Percentiles rank a stretch among this genome's conserved stretches.
phyloP scores from a whole-genome alignment of 1,140 invertebrate species.

The Homarus americanus region DNA sequence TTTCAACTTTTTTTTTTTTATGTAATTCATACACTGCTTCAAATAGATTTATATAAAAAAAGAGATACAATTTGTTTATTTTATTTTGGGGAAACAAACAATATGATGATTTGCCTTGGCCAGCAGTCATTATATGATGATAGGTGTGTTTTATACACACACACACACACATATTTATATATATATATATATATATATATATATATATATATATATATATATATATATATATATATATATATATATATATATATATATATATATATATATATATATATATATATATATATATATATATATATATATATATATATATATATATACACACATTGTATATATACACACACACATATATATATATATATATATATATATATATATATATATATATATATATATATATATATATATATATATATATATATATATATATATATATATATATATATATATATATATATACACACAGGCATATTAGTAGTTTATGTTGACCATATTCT shows the following conservation, averaged over 20 bases:
- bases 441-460: conserved; percentile 7
- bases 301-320: neutral
- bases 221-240: neutral
- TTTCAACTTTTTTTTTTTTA: neutral
- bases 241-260: neutral
- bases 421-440: conserved; percentile 15
- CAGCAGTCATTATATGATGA: too few relatives aligned
- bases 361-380: conserved; percentile 17
- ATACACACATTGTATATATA: neutral
- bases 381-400: conserved; percentile 22
- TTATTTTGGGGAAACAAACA: neutral
- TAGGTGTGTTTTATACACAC: too few relatives aligned
- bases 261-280: neutral
- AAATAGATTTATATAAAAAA: neutral
- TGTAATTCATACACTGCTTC: neutral
- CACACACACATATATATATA: conserved; percentile 25
- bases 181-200: conserved; percentile 17
- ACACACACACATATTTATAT: conserved; percentile 17
- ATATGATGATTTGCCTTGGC: too few relatives aligned
- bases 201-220: too few relatives aligned
- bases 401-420: conserved; percentile 28
- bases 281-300: too few relatives aligned
- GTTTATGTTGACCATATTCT: neutral
- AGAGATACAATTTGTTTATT: neutral
- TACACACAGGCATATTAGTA: neutral